Evolutionary conservation across 2,113 vertebrate species (phyloP).

Genomic region (Pionites leucogaster): DNA sequence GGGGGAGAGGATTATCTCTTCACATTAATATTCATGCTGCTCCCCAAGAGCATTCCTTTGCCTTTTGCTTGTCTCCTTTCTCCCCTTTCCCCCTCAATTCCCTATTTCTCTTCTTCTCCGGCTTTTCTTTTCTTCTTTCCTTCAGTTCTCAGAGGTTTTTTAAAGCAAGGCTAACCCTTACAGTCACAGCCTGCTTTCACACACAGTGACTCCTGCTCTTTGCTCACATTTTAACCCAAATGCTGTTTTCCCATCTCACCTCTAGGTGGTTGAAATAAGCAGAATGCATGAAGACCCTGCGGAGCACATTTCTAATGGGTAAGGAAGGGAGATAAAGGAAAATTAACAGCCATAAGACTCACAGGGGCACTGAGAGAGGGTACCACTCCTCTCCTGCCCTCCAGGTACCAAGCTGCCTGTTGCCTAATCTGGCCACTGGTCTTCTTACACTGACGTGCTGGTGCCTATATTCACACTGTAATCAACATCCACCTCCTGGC

Average conservation of each 20-base stretch:
- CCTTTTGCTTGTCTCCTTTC: not conserved
- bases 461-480: not conserved
- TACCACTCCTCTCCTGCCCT: not conserved
- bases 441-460: not conserved
- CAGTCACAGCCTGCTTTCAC: not conserved
- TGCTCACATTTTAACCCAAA: not conserved
- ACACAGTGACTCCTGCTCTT: not conserved
- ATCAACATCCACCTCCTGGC: slow-evolving; percentile 33
- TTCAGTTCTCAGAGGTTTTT: not conserved
- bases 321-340: not conserved
- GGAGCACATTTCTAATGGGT: not conserved
- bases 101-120: not conserved
- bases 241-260: not conserved
- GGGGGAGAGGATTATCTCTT: not conserved
- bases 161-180: not conserved
- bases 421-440: not conserved
- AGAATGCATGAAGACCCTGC: not conserved
- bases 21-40: not conserved
- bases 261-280: not conserved
- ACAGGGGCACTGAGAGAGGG: not conserved
- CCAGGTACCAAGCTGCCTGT: not conserved
- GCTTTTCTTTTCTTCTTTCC: not conserved
- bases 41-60: not conserved
- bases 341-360: not conserved
- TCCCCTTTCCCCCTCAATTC: not conserved